Base-by-base conservation (phyloP, 2,113 vertebrate species). In the Antennarius striatus region DNA sequence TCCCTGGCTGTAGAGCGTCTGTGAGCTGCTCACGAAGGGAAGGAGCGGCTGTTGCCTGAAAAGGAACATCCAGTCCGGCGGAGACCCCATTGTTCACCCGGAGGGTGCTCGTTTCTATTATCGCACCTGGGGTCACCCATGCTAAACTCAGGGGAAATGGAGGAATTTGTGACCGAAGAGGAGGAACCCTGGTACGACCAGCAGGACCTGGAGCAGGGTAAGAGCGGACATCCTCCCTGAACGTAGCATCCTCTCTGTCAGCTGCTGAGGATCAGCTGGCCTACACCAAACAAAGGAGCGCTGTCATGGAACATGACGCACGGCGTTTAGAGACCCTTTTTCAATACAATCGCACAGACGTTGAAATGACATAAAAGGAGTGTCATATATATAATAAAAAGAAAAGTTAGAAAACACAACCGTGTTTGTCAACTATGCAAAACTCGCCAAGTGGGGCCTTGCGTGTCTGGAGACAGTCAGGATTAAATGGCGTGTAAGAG, bases 171-270 rank as follows among this genome's bases (percentile, higher is more conserved):
- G 29, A 95, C 94, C 43, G 96, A 96, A 78, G 97, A 98, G 82
- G 97, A 99, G 73, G 96, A 99, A 85, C 94, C 95, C 50, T 98
- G 96, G 96, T 99, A 99, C 87, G 96, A 96, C 84, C 96, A 98
- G 80, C 95, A 96, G 85, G 96, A 98, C 83, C 94, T 99, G 90
- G 96, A 99, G 88, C 96, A 97, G 91, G 97, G 97, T 98, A 88
- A 92, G 92, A 63, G 32, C 0, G n/a, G 70, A 22, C 70, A 7
- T 56, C 68, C 48, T 73, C 67, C 22, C 47, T 16, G 59, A 10
- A 61, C 10, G 75, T 84, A 83, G 82, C 82, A 83, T 84, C 86
- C 39, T 16, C 10, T 0, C 51, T 11, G 58, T 39, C 66, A 63
- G 65, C 68, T 43, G 60, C 51, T 46, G 69, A 56, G 40, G 62